These are phyloP conservation scores for Agelastica alni DNA, from an alignment of 2,888 invertebrate genomes.

Conservation along the genomic window DNA sequence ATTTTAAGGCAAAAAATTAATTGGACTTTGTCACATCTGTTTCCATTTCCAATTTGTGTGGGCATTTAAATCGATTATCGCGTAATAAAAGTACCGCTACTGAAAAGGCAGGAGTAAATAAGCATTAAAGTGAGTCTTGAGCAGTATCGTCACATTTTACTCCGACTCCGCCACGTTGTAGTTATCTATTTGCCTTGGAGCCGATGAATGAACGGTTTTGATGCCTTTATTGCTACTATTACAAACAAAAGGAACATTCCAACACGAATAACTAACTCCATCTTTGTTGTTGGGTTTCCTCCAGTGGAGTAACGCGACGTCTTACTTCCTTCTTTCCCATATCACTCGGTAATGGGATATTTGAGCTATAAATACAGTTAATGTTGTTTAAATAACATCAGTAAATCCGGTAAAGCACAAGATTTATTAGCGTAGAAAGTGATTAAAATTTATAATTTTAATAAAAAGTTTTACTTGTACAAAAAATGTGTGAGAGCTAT, in stretches of 20 bases:
- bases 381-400: too few relatives aligned
- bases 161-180: constrained; percentile 43
- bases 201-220: constrained; percentile 55
- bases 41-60: too few relatives aligned
- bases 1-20: not conserved
- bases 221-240: constrained; percentile 54
- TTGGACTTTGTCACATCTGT: not conserved
- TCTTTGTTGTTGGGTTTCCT: constrained; percentile 40
- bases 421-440: too few relatives aligned
- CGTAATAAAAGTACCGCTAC: constrained; percentile 1
- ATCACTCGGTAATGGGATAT: too few relatives aligned
- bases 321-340: too few relatives aligned
- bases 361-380: too few relatives aligned
- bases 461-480: too few relatives aligned
- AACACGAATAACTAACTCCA: constrained; percentile 45
- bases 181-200: constrained; percentile 50
- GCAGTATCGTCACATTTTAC: constrained; percentile 31
- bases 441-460: too few relatives aligned
- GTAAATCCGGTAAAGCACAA: too few relatives aligned
- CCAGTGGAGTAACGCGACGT: constrained; percentile 20
- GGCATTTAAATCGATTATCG: not conserved
- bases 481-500: too few relatives aligned
- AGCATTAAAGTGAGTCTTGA: not conserved
- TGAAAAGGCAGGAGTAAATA: not conserved
- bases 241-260: constrained; percentile 53